Conservation (phyloP, 2,797 vertebrate genomes). For the Ptychadena robeensis region DNA sequence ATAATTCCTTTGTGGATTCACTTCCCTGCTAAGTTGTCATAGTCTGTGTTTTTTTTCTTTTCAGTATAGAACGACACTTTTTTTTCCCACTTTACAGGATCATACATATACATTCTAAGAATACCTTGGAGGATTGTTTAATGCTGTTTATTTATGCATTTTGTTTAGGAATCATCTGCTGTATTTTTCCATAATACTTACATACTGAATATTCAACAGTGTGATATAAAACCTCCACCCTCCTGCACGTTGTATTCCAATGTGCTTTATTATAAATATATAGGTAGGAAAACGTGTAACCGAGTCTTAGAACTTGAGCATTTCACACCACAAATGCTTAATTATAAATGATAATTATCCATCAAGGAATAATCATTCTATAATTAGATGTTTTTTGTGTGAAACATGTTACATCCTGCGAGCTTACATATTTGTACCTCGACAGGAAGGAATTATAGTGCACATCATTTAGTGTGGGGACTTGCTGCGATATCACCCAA, state of each 20-base stretch:
- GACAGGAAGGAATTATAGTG: too few relatives aligned
- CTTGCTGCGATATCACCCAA: too few relatives aligned
- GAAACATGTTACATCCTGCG: too few relatives aligned
- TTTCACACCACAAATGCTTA: not conserved
- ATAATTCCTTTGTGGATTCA: not conserved
- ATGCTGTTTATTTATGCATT: conserved; percentile 2
- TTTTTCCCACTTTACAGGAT: not conserved
- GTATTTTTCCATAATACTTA: not conserved
- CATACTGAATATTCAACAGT: not conserved
- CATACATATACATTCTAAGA: not conserved
- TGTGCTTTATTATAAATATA: not conserved
- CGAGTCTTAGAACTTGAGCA: not conserved
- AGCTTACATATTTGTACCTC: too few relatives aligned
- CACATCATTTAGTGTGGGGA: too few relatives aligned
- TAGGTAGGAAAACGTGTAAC: not conserved
- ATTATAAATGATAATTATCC: not conserved
- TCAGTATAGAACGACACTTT: not conserved
- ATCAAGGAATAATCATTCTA: not conserved
- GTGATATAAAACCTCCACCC: not conserved
- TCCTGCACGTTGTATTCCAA: not conserved
- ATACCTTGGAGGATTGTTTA: not conserved
- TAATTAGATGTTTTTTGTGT: not conserved
- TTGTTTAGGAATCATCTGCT: not conserved
- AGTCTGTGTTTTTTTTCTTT: not conserved
- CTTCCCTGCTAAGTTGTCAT: not conserved